These are phyloP conservation scores for Gymnothorax javanicus DNA, from an alignment of 2,797 vertebrate genomes.

Conservation along the genomic window DNA sequence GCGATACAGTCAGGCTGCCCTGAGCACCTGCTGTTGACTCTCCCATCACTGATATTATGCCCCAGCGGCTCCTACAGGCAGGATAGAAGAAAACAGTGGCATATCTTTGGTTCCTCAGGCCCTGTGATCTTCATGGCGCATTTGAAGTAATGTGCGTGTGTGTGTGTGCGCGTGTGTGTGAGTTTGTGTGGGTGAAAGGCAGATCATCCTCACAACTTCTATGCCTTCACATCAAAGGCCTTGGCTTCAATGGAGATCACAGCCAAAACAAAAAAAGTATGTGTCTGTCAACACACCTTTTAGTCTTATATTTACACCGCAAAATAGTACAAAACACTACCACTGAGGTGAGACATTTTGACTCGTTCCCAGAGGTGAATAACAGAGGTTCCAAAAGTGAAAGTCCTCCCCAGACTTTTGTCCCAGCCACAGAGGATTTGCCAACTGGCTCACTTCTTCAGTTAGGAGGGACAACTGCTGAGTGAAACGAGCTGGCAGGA, in stretches of 20 bases:
- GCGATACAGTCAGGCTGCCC: slow-evolving; percentile 8
- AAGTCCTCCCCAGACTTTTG: no score
- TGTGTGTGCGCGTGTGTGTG: not conserved
- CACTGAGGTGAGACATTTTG: no score
- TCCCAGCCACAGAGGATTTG: no score
- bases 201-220: not conserved
- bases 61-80: not conserved
- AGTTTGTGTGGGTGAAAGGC: not conserved
- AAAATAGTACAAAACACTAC: no score
- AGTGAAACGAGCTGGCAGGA: no score
- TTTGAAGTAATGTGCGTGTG: not conserved
- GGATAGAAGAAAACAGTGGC: not conserved
- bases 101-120: not conserved
- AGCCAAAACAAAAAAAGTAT: not conserved
- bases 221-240: not conserved
- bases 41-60: not conserved
- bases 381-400: no score
- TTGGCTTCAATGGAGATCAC: not conserved
- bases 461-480: no score
- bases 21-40: not conserved
- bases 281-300: no score
- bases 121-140: not conserved
- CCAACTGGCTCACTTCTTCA: no score
- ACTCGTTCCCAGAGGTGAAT: no score
- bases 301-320: no score